A percentile compares a stretch with the other conserved stretches of the same genome.
Evolutionary conservation across 2,113 vertebrate genomes (phyloP).

Genomic region (Struthio camelus): DNA sequence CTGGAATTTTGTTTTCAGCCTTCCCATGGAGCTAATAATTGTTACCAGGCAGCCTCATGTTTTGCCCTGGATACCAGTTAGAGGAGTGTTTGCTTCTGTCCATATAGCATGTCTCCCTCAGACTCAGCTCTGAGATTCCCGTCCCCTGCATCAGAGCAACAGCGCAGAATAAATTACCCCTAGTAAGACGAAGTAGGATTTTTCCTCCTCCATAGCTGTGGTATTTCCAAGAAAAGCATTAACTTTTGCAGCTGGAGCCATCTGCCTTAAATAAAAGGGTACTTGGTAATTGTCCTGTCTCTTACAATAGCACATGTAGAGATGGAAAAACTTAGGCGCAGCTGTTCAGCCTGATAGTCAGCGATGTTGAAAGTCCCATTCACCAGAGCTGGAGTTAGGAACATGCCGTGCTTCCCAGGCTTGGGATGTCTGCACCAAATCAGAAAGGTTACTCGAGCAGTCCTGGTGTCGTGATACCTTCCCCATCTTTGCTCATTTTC

Average conservation of each 20-base stretch:
- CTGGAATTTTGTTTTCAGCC: neutral
- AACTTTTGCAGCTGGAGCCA: constrained; percentile 17
- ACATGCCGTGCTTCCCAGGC: neutral
- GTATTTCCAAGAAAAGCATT: constrained; percentile 50
- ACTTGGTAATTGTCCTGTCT: neutral
- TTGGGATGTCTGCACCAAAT: neutral
- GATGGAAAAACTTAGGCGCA: neutral
- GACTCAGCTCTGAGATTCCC: neutral
- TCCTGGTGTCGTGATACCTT: neutral
- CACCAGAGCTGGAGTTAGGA: neutral
- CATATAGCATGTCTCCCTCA: neutral
- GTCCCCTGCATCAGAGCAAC: neutral
- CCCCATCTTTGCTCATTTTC: neutral
- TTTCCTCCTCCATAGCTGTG: neutral
- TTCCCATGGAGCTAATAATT: neutral
- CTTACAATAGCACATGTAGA: neutral
- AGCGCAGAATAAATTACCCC: neutral
- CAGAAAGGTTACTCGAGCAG: neutral
- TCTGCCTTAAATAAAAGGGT: neutral
- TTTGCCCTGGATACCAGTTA: neutral
- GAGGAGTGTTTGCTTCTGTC: neutral
- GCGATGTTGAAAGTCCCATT: neutral
- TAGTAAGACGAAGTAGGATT: neutral
- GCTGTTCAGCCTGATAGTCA: neutral
- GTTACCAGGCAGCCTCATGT: neutral